Conservation (phyloP, 1,140 invertebrate genomes). For the Battus philenor region DNA sequence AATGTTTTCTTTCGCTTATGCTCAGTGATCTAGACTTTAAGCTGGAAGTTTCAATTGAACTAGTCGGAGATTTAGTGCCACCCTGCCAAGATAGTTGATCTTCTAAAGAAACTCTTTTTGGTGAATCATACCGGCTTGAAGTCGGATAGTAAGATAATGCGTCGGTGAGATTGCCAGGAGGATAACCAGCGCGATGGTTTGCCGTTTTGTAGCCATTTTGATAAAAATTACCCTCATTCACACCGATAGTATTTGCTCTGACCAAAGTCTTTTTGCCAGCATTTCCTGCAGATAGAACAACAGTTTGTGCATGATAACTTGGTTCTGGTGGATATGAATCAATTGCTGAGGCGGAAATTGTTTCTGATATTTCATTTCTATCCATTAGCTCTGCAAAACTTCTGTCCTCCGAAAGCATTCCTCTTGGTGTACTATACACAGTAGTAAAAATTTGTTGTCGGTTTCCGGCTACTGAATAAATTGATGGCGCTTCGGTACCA, state of each 20-base stretch:
- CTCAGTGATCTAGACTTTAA: conserved; percentile 79
- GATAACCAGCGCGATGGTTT: conserved; percentile 81
- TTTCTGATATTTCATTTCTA: conserved; percentile 78
- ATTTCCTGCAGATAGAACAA: conserved; percentile 67
- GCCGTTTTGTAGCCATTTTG: conserved; percentile 81
- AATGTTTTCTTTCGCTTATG: conserved; percentile 77
- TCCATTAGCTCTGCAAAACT: conserved; percentile 83
- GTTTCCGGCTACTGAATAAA: conserved; percentile 86
- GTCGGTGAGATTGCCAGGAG: conserved; percentile 84
- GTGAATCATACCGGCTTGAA: conserved; percentile 81
- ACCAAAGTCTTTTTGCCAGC: conserved; percentile 54
- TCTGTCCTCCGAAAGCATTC: conserved; percentile 77
- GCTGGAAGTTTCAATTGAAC: conserved; percentile 79
- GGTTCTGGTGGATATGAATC: conserved; percentile 72
- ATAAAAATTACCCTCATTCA: conserved; percentile 76
- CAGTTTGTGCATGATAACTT: conserved; percentile 75
- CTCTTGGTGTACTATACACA: conserved; percentile 81
- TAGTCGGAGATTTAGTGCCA: conserved; percentile 77
- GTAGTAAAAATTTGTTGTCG: conserved; percentile 81
- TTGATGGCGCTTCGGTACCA: conserved; percentile 80
- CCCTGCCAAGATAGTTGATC: conserved; percentile 78
- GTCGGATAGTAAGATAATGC: conserved; percentile 86
- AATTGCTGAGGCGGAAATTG: conserved; percentile 55
- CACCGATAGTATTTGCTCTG: conserved; percentile 76
- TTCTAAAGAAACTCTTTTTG: conserved; percentile 77